These are phyloP conservation scores for Melipona bicolor DNA, from an alignment of 2,888 invertebrate species.

Conservation along the genomic window DNA sequence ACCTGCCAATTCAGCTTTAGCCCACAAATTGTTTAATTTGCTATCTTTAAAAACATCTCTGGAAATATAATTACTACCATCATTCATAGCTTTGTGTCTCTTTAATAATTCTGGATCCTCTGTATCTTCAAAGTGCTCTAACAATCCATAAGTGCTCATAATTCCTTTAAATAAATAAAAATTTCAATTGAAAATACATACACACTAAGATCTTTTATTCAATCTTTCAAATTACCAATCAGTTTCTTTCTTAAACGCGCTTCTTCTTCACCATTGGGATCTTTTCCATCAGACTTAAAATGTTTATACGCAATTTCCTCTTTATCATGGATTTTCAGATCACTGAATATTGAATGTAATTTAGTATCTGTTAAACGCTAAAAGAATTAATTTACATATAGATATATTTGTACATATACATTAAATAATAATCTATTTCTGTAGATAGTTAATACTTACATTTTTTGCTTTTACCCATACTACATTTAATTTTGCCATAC, in stretches of 20 bases:
- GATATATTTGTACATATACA: not conserved
- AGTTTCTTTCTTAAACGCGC: conserved; percentile 92
- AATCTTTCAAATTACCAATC: conserved; percentile 84
- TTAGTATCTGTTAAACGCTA: conserved; percentile 93
- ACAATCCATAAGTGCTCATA: conserved; percentile 92
- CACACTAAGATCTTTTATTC: not conserved
- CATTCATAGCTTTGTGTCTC: conserved; percentile 85
- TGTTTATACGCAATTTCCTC: conserved; percentile 94
- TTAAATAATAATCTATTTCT: not conserved
- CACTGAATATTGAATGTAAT: conserved; percentile 93
- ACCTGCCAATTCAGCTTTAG: conserved; percentile 94
- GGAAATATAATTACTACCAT: conserved; percentile 82
- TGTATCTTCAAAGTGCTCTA: conserved; percentile 92
- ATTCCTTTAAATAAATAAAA: conserved; percentile 85
- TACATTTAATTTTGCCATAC: conserved; percentile 95
- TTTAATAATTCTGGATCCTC: conserved; percentile 86
- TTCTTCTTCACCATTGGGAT: conserved; percentile 94
- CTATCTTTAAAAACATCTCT: conserved; percentile 95
- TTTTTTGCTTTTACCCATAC: conserved; percentile 96
- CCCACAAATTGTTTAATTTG: conserved; percentile 95
- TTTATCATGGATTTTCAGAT: conserved; percentile 96
- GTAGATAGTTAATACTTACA: conserved; percentile 85
- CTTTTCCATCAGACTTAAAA: conserved; percentile 92
- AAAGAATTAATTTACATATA: not conserved
- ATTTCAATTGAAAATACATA: conserved; percentile 27